Conservation (phyloP, 2,113 vertebrate species). For the Pluvialis apricaria region DNA sequence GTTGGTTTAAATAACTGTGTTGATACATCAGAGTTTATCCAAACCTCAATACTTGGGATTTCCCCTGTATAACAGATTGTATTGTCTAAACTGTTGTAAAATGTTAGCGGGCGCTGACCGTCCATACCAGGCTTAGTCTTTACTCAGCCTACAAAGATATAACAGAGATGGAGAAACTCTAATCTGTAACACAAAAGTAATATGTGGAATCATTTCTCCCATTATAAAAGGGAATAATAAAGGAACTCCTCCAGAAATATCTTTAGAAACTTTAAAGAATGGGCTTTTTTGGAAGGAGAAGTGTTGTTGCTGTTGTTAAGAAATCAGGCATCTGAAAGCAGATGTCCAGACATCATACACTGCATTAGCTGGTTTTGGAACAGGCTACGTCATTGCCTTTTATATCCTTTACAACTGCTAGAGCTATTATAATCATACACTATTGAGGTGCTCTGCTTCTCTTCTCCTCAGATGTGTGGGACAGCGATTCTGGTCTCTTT, state of each 20-base stretch:
- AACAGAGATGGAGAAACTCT: background rate
- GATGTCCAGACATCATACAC: accelerated
- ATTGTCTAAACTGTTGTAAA: background rate
- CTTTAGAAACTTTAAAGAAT: background rate
- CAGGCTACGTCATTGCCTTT: background rate
- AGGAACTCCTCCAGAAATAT: background rate
- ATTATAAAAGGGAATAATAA: background rate
- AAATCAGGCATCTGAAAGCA: background rate
- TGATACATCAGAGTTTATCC: background rate
- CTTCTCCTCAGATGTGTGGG: background rate
- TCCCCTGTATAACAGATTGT: background rate
- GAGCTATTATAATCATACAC: background rate
- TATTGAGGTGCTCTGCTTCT: background rate
- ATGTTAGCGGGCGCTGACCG: background rate
- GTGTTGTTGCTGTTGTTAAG: background rate
- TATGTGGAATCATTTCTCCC: background rate
- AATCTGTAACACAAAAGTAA: background rate
- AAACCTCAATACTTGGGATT: background rate
- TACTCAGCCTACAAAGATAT: background rate
- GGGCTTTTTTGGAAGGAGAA: accelerated
- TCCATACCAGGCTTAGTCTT: background rate
- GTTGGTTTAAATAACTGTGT: background rate
- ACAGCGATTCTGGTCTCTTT: background rate
- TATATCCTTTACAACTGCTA: background rate
- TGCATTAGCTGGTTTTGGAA: background rate